These are phyloP conservation scores for Fregata magnificens DNA, from an alignment of 2,113 vertebrate species.

Conservation along the genomic window DNA sequence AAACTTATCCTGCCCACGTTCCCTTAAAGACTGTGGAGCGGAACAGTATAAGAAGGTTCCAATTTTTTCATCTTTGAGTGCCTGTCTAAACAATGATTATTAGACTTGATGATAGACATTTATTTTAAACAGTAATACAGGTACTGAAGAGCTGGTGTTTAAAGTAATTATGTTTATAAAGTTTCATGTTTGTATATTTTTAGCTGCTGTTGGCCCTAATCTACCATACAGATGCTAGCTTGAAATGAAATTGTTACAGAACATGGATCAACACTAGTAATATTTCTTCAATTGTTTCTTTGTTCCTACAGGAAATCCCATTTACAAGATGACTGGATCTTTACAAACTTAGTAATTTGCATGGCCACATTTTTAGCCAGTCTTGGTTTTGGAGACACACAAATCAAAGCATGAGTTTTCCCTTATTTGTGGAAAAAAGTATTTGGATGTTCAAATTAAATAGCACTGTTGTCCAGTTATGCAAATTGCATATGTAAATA, in stretches of 20 bases:
- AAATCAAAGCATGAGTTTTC: neutral
- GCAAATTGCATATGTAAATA: neutral
- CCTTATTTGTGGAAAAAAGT: neutral
- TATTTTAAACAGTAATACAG: neutral
- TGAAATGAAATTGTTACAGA: neutral
- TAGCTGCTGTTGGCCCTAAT: neutral
- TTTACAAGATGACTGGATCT: neutral
- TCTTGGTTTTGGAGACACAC: neutral
- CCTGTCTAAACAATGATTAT: neutral
- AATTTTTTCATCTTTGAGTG: neutral
- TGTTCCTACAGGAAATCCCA: neutral
- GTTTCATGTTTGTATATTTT: neutral
- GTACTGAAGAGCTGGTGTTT: neutral
- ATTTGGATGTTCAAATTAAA: neutral
- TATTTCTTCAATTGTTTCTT: neutral
- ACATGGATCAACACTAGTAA: neutral
- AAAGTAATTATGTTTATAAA: neutral
- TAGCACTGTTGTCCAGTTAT: neutral
- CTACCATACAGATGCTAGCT: neutral
- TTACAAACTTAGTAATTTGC: neutral
- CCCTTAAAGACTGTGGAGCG: neutral
- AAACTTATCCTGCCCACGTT: neutral
- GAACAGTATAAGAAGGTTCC: neutral
- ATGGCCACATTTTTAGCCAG: neutral
- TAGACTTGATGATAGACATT: neutral